Conservation (phyloP, 1,140 invertebrate species). For the Trichogramma pretiosum region DNA sequence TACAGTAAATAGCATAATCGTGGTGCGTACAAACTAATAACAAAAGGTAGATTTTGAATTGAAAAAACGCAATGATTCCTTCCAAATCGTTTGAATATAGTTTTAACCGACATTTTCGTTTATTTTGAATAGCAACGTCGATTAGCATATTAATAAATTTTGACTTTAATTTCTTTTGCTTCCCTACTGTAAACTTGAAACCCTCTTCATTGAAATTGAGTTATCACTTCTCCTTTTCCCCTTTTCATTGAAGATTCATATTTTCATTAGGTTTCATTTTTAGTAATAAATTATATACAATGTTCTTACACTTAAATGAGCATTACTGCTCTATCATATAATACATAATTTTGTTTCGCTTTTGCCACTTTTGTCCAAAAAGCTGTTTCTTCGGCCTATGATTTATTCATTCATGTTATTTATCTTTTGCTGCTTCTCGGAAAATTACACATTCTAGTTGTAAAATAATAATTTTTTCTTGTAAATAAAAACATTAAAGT, state of each 20-base stretch:
- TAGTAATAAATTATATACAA: conserved; percentile 42
- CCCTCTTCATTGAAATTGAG: too few species aligned
- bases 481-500: not conserved
- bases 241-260: conserved; percentile 16
- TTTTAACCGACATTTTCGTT: conserved; percentile 16
- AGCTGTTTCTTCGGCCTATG: conserved; percentile 13
- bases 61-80: conserved; percentile 21
- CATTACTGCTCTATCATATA: conserved; percentile 29
- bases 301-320: conserved; percentile 35
- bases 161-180: too few species aligned
- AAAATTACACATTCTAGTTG: conserved; percentile 12
- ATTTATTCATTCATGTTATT: conserved; percentile 8
- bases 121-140: conserved; percentile 15
- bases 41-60: conserved; percentile 28
- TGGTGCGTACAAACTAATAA: conserved; percentile 40
- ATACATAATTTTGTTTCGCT: conserved; percentile 27
- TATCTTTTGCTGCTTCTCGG: conserved; percentile 15
- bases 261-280: conserved; percentile 32
- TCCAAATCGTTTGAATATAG: conserved; percentile 16
- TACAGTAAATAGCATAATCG: conserved; percentile 42
- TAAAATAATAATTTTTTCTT: conserved; percentile 7
- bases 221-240: conserved; percentile 16
- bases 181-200: too few species aligned
- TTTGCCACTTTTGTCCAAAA: conserved; percentile 9
- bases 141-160: conserved; percentile 11